A percentile compares a stretch with the other conserved stretches of the same genome.
phyloP scores from a whole-genome alignment of 1,140 invertebrate genomes.

The Zaprionus lachaisei region DNA sequence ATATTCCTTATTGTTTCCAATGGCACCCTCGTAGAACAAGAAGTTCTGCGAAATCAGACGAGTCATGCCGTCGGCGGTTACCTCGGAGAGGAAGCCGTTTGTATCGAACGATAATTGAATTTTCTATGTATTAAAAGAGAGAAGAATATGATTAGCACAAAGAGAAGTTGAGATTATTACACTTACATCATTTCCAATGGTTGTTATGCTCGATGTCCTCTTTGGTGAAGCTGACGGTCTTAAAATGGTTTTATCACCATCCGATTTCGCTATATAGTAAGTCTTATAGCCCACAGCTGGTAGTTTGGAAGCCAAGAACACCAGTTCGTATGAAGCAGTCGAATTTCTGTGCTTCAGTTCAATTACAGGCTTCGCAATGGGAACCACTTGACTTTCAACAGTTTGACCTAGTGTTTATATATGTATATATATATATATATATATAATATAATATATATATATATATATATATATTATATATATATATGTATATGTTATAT shows the following conservation, averaged over 20 bases:
- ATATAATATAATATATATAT: no score
- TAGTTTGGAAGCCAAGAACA: conserved; percentile 88
- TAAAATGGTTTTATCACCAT: not conserved
- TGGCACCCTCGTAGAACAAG: conserved; percentile 90
- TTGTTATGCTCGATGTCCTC: conserved; percentile 44
- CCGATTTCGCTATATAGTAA: conserved; percentile 85
- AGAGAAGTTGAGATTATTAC: not conserved
- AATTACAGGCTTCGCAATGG: conserved; percentile 86
- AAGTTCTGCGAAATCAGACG: conserved; percentile 88
- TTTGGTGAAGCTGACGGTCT: conserved; percentile 47
- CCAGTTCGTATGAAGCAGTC: conserved; percentile 87
- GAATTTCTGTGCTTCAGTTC: conserved; percentile 88
- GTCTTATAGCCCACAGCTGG: conserved; percentile 89
- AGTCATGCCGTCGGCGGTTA: conserved; percentile 85
- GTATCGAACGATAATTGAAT: conserved; percentile 61
- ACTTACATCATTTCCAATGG: conserved; percentile 60
- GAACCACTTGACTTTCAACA: conserved; percentile 86
- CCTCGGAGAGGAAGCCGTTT: conserved; percentile 85
- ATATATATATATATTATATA: no score
- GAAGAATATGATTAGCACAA: not conserved
- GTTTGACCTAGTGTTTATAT: not conserved
- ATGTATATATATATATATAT: no score
- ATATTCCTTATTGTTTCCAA: conserved; percentile 85
- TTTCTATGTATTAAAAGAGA: conserved; percentile 25
- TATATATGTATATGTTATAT: no score